A percentile compares a stretch with the other conserved stretches of the same genome.
These are phyloP conservation scores for Denticeps clupeoides DNA, from an alignment of 2,797 vertebrate genomes.

Conservation along the genomic window DNA sequence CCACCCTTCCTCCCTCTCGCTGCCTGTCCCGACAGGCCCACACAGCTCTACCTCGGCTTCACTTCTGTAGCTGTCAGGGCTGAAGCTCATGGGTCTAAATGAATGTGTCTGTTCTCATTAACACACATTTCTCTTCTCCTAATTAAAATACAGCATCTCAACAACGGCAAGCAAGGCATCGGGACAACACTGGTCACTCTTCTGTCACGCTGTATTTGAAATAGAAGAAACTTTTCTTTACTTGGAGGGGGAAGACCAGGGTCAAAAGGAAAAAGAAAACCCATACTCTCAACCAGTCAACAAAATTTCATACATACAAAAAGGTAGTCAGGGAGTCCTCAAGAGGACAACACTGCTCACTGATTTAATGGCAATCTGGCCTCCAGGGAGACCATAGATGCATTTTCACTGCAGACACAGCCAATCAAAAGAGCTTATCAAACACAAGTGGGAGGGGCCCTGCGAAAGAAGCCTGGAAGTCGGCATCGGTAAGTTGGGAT, in stretches of 20 bases:
- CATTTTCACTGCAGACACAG: slow-evolving; percentile 21
- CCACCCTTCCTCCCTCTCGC: too few relatives aligned
- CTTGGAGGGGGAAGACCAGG: too few relatives aligned
- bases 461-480: slow-evolving; percentile 13
- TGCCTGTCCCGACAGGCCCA: slow-evolving; percentile 39
- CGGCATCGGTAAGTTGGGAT: slow-evolving; percentile 38
- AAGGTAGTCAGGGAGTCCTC: slow-evolving; percentile 15
- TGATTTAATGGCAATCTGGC: slow-evolving; percentile 19
- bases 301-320: not conserved
- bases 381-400: slow-evolving; percentile 12
- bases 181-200: too few relatives aligned
- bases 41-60: too few relatives aligned
- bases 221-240: too few relatives aligned
- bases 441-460: slow-evolving; percentile 9
- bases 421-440: slow-evolving; percentile 30
- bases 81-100: too few relatives aligned
- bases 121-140: too few relatives aligned
- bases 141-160: slow-evolving; percentile 5
- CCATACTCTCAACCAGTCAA: too few relatives aligned
- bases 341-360: slow-evolving; percentile 16
- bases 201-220: too few relatives aligned
- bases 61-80: too few relatives aligned
- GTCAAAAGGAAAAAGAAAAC: too few relatives aligned
- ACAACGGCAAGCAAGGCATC: slow-evolving; percentile 13
- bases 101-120: too few relatives aligned